Evolutionary conservation across 1,140 invertebrate genomes (phyloP), one percentile per base, ranked within the genome.

Genomic region (Adelges cooleyi): DNA sequence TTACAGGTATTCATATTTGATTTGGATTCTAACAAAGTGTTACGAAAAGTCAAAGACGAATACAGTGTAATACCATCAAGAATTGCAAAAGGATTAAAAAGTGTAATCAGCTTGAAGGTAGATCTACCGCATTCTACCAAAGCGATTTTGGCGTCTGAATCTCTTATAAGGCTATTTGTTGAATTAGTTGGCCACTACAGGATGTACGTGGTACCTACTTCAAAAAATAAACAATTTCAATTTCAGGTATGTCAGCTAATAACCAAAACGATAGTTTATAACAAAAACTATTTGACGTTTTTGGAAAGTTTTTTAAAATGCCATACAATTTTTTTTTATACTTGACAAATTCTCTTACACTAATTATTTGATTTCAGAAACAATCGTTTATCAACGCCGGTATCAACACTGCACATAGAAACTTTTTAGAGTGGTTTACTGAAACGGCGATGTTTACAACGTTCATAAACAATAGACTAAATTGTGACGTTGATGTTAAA

Each of bases 351-450:
- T 11, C 9, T 15, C 48, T 11, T 11, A 18, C 9, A 20, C 10
- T 50, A 9, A 20, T 13, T 9, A 13, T 66, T 51, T 67, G 20
- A 8, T 78, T 79, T 54, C 76, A 85, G 80, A 81, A 80, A 74
- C 83, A 84, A 65, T 67, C 71, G n/a, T 86, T 83, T 73, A 76
- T 82, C 4, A 81, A 79, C 67, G 76, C 74, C 73, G 71, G 76
- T 59, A 75, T 79, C 6, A 81, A 82, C 0, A 82, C 84, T 72
- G 81, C 81, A 51, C 79, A 83, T 20, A 79, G 80, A 67, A 80
- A 82, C 65, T 89, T 90, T 73, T 76, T 90, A 9, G 84, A 89
- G 68, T 90, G 87, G 87, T 90, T 91, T 74, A 82, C 84, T 0
- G 86, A 89, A 73, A 90, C 87, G 9, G 84, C 86, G 15, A 89